These are phyloP conservation scores for Thymelicus acteon DNA, from an alignment of 2,888 invertebrate genomes.

Conservation along the genomic window DNA sequence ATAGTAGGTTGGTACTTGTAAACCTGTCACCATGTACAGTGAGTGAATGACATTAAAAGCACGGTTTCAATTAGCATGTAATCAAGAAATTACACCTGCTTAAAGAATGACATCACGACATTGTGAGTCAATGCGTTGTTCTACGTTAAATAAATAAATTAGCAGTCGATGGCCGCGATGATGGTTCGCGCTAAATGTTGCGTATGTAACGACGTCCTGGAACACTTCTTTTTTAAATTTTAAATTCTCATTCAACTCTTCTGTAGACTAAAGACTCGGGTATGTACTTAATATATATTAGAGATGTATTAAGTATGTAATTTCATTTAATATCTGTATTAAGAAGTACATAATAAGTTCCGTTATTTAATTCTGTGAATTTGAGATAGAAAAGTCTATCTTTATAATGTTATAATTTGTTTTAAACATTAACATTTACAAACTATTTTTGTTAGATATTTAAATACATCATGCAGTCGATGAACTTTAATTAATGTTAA, in stretches of 20 bases:
- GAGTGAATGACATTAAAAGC: constrained; percentile 14
- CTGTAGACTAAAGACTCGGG: background rate
- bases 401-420: too few species aligned
- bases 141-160: constrained; percentile 36
- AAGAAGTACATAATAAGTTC: too few species aligned
- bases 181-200: constrained; percentile 31
- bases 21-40: too few species aligned
- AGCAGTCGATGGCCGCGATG: constrained; percentile 25
- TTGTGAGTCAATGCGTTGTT: constrained; percentile 33
- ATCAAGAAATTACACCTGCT: constrained; percentile 33
- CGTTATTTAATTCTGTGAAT: too few species aligned
- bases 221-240: constrained; percentile 26
- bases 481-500: constrained; percentile 5
- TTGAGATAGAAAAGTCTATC: too few species aligned
- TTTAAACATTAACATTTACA: too few species aligned
- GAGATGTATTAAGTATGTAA: too few species aligned
- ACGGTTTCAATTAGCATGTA: constrained; percentile 28
- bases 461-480: too few species aligned
- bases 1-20: too few species aligned
- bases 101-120: constrained; percentile 36
- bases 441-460: too few species aligned
- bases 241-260: constrained; percentile 27
- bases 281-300: too few species aligned
- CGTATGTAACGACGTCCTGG: constrained; percentile 34
- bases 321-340: too few species aligned